Evolutionary conservation across 1,140 invertebrate genomes (phyloP).

Genomic region (Eumeta japonica): DNA sequence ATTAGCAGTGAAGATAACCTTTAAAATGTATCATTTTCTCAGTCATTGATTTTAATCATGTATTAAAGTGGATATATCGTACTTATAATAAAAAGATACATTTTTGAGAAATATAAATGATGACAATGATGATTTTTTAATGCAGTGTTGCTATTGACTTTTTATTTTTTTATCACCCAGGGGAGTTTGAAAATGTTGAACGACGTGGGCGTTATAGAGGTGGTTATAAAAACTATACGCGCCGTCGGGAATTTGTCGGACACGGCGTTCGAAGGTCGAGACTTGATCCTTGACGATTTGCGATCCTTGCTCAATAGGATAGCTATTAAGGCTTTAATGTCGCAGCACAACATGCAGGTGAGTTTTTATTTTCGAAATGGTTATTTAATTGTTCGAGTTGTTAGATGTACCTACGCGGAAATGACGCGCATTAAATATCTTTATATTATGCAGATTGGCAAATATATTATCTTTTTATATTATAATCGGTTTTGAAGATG

Average conservation of each 20-base stretch:
- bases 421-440: no score
- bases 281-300: slow-evolving; percentile 32
- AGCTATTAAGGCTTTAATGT: slow-evolving; percentile 29
- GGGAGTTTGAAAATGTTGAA: slow-evolving; percentile 40
- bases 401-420: no score
- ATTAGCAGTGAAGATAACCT: no score
- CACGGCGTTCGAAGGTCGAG: slow-evolving; percentile 24
- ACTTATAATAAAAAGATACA: no score
- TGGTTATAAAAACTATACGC: slow-evolving; percentile 31
- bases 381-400: no score
- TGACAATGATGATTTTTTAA: background rate
- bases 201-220: slow-evolving; percentile 45
- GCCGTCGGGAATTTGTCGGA: slow-evolving; percentile 18
- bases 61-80: no score
- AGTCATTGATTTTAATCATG: no score
- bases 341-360: slow-evolving; percentile 36
- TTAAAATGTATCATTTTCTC: no score
- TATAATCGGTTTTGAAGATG: no score
- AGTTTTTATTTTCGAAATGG: background rate
- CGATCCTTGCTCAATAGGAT: slow-evolving; percentile 29
- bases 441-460: no score
- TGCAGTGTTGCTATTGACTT: background rate
- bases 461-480: no score
- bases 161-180: slow-evolving; percentile 20
- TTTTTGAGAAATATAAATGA: background rate